phyloP scores from a whole-genome alignment of 2,888 invertebrate species.

The Masnerella sp. region DNA sequence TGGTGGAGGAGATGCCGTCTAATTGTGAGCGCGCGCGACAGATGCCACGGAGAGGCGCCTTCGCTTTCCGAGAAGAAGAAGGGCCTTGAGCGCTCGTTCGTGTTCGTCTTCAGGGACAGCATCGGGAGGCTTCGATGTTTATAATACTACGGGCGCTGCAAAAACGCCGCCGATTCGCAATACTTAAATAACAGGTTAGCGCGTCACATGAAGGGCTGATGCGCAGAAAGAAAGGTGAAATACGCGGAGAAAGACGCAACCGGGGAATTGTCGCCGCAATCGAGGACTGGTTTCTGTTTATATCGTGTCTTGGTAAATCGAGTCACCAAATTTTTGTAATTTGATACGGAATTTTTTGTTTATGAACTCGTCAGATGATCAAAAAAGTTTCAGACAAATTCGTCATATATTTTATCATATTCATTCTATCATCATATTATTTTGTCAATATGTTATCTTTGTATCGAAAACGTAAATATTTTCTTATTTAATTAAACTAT shows the following conservation, averaged over 20 bases:
- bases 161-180: constrained; percentile 73
- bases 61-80: constrained; percentile 59
- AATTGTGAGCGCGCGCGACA: constrained; percentile 68
- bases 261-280: constrained; percentile 23
- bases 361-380: no score
- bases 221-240: constrained; percentile 52
- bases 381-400: no score
- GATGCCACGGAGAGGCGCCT: constrained; percentile 68
- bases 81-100: constrained; percentile 50
- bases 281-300: constrained; percentile 24
- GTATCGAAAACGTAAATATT: no score
- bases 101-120: constrained; percentile 56
- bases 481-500: no score
- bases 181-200: constrained; percentile 76
- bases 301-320: constrained; percentile 30
- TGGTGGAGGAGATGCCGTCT: constrained; percentile 58
- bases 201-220: constrained; percentile 59
- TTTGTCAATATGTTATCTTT: no score
- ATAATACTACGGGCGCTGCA: constrained; percentile 69
- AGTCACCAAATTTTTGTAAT: constrained; percentile 11
- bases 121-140: constrained; percentile 66
- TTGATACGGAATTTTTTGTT: no score
- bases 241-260: constrained; percentile 37
- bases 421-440: no score
- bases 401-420: no score